Evolutionary conservation across 2,113 vertebrate genomes (phyloP), one percentile per base, ranked within the genome.

Genomic region (Colossoma macropomum): DNA sequence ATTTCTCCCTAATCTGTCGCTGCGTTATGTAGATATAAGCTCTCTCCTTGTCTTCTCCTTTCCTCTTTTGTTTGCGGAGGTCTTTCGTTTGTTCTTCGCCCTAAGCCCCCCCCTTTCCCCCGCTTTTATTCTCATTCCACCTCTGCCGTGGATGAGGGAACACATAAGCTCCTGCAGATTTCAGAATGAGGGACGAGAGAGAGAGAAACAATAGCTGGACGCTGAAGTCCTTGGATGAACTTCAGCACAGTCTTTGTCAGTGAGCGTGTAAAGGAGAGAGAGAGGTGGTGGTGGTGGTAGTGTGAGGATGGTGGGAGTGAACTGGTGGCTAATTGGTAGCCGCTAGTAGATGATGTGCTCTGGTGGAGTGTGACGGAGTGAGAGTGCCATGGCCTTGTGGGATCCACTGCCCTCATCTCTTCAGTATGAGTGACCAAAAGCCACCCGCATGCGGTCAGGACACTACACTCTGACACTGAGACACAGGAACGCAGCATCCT

Each of bases 261-360:
- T 66, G 12, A 32, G 27, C 38, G 23, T 38, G 66, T 69, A 32
- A 19, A 32, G 12, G 16, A 38, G 34, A 38, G 34, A 38, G 34
- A 38, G 21, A 48, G 10, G 34, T n/a, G 48, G 8, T 9, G 9
- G 0, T 56, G 4, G 17, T 27, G 45, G 45, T 8, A 45, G 30
- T 13, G 34, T 10, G 66, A 69, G 17, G 66, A 69, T 1, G 0
- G 41, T 4, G 9, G 21, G 1, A 19, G 16, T 71, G 4, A 23
- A 68, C 71, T 25, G 28, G 25, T 60, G n/a, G 21, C n/a, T 84
- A 84, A 80, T 84, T 84, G 83, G 77, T 30, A 41, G 71, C 74
- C 45, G 28, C 52, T 56, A 32, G 32, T 60, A 2, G 23, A 66
- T 77, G 50, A 59, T n/a, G 70, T 48, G 75, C 54, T 71, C 28